Base-by-base conservation (phyloP, 2,888 invertebrate genomes). In the Callyntrura guangdongensis region DNA sequence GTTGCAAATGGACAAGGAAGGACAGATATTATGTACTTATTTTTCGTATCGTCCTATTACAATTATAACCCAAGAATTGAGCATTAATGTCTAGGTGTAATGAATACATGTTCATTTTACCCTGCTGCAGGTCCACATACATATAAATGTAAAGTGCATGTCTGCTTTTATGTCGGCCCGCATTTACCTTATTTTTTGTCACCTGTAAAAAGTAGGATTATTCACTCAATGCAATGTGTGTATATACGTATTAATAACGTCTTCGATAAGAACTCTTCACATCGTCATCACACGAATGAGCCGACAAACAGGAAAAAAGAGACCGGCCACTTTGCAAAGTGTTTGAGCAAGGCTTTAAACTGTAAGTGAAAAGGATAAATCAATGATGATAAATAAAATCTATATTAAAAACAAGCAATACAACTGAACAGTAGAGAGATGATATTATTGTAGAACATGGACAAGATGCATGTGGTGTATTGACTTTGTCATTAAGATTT, bases 401-500 rank as follows among this genome's bases (percentile, higher is more conserved):
- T 36, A 36, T 36, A 72, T 8, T 9, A 49, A 56, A 72, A 53
- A 25, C 59, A 12, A 27, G 8, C 27, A 25, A 22, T 9, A 59
- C 9, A 59, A 36, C 36, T 36, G 8, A 25, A 56, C 8, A 3
- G 11, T 59, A 81, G 27, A 81, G 9, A 59, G 17, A 45, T 0
- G 36, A 36, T 36, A 49, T 17, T 74, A 74, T 74, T 81, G n/a
- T 59, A 14, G 20, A 45, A 47, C 11, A 56, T 81, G 11, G 14
- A 47, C 11, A 56, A 69, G 11, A 72, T 83, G 88, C 61, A 72
- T 82, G 74, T 82, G 90, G 90, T 91, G 89, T 92, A 92, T 91
- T 93, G 92, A 92, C 92, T 93, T 93, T 93, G 93, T 92, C 93
- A 92, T 92, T 92, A 93, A 91, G 81, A 85, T 79, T 79, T 85